Percentiles rank a stretch among this genome's conserved stretches.
Evolutionary conservation across 2,888 invertebrate genomes (phyloP).

Genomic region (Prosapia bicincta): DNA sequence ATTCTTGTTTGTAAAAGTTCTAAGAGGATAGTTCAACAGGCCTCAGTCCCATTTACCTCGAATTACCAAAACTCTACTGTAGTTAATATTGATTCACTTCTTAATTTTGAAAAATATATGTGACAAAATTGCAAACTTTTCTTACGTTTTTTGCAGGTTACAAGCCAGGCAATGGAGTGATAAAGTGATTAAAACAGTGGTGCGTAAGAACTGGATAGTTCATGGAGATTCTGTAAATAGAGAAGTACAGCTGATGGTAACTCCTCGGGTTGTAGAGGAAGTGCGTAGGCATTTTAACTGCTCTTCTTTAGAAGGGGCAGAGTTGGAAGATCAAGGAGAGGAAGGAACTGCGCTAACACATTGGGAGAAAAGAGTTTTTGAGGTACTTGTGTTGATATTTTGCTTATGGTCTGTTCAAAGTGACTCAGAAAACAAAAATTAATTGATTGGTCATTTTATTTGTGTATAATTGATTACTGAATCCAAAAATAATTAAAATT

Average conservation of each 20-base stretch:
- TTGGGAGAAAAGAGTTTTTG: constrained; percentile 98
- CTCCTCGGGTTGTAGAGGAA: constrained; percentile 85
- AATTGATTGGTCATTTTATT: too few species aligned
- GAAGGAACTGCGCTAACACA: constrained; percentile 97
- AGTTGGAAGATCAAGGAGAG: constrained; percentile 96
- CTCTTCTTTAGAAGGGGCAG: constrained; percentile 85
- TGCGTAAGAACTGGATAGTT: constrained; percentile 69
- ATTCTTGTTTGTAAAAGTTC: too few species aligned
- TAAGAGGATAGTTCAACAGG: too few species aligned
- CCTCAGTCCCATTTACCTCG: too few species aligned
- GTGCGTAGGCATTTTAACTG: constrained; percentile 88
- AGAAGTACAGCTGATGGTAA: constrained; percentile 82
- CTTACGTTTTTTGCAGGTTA: constrained; percentile 53
- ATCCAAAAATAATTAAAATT: too few species aligned
- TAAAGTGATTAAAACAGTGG: constrained; percentile 67
- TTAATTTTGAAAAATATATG: background rate
- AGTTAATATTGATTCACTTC: too few species aligned
- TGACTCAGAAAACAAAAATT: too few species aligned
- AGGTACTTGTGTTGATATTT: too few species aligned
- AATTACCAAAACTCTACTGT: too few species aligned
- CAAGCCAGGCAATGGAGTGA: constrained; percentile 95
- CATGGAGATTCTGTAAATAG: constrained; percentile 70
- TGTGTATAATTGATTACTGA: too few species aligned
- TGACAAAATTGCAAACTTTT: background rate
- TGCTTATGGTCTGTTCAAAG: too few species aligned